Evolutionary conservation across 2,888 invertebrate species (phyloP).

Genomic region (Ceraclea dissimilis): DNA sequence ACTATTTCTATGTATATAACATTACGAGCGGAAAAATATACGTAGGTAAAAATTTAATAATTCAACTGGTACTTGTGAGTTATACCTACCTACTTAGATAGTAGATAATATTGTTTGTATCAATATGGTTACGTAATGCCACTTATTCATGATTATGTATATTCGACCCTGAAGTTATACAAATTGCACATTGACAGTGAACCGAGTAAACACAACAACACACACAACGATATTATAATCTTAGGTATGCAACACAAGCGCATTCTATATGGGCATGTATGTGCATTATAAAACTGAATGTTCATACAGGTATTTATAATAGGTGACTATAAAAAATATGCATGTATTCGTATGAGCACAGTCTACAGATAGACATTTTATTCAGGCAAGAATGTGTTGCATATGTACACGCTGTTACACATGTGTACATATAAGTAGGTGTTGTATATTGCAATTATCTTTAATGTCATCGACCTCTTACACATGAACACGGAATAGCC

Average conservation of each 20-base stretch:
- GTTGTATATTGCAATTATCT: slow-evolving; percentile 26
- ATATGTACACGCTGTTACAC: not conserved
- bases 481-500: slow-evolving; percentile 22
- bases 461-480: slow-evolving; percentile 24
- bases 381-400: not conserved
- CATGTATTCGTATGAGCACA: not conserved
- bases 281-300: not conserved
- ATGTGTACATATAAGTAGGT: slow-evolving; percentile 2
- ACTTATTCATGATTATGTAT: not conserved
- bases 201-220: not conserved
- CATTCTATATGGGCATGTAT: not conserved
- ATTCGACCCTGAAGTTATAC: not conserved
- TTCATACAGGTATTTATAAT: too few species aligned
- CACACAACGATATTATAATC: too few species aligned
- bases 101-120: too few species aligned
- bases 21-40: too few species aligned
- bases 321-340: not conserved
- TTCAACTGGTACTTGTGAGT: too few species aligned
- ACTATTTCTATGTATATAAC: too few species aligned
- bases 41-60: too few species aligned
- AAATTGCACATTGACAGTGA: slow-evolving; percentile 2
- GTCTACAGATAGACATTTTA: not conserved
- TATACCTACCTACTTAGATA: too few species aligned
- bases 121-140: not conserved
- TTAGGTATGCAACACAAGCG: not conserved